These are phyloP conservation scores for Rhyacophila evoluta DNA, from an alignment of 2,888 invertebrate genomes.

Conservation along the genomic window DNA sequence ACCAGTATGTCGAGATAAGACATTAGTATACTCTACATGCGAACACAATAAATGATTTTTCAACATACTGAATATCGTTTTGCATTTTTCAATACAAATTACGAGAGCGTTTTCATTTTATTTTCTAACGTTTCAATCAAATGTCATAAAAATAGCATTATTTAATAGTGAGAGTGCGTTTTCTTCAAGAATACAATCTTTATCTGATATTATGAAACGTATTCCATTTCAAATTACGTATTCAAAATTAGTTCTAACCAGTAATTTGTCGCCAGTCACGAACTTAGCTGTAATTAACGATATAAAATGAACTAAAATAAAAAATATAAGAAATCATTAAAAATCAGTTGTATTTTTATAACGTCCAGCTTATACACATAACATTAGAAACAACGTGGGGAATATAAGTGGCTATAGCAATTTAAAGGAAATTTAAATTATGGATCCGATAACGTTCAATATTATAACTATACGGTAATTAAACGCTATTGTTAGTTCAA, in stretches of 20 bases:
- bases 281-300: conserved; percentile 51
- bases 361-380: neutral
- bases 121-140: neutral
- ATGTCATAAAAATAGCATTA: neutral
- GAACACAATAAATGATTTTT: no score
- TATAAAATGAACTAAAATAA: conserved; percentile 39
- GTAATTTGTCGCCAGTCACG: conserved; percentile 51
- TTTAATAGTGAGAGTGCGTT: conserved; percentile 33
- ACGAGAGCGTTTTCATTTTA: no score
- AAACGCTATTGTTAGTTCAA: no score
- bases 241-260: conserved; percentile 52
- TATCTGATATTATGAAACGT: conserved; percentile 48
- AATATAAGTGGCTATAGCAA: neutral
- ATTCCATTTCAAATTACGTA: conserved; percentile 50
- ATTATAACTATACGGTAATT: no score
- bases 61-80: no score
- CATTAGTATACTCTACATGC: no score
- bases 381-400: neutral
- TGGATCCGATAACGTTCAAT: no score
- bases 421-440: neutral
- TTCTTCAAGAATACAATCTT: conserved; percentile 15
- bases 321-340: neutral
- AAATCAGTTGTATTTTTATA: neutral
- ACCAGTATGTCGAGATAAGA: no score
- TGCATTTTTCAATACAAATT: no score